These are phyloP conservation scores for Zaprionus ornatus DNA, from an alignment of 1,140 invertebrate genomes.

Conservation along the genomic window DNA sequence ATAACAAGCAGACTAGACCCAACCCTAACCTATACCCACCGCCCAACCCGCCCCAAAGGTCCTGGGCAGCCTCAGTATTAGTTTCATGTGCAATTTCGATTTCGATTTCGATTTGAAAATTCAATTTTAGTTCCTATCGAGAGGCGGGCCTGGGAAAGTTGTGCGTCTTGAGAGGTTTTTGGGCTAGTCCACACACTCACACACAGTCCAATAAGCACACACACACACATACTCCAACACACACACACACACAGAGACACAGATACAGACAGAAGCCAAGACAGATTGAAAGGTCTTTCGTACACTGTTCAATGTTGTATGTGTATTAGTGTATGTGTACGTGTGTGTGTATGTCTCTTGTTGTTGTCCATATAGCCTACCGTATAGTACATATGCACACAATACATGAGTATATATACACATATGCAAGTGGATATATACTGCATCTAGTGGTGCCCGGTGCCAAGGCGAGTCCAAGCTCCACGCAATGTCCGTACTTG, in stretches of 20 bases:
- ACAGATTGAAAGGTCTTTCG: slow-evolving; percentile 29
- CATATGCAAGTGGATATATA: slow-evolving; percentile 4
- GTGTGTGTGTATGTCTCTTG: slow-evolving; percentile 13
- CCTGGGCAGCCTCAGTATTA: slow-evolving; percentile 3
- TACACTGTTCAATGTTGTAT: slow-evolving; percentile 74
- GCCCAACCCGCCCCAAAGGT: not conserved
- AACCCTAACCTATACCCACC: not conserved
- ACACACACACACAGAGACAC: slow-evolving; percentile 10
- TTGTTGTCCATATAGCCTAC: slow-evolving; percentile 7
- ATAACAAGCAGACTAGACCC: not conserved
- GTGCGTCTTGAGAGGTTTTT: slow-evolving; percentile 5
- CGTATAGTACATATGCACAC: not conserved
- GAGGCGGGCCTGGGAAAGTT: slow-evolving; percentile 1
- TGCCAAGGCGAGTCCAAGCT: slow-evolving; percentile 1
- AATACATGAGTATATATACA: not conserved
- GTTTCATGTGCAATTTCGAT: slow-evolving; percentile 2
- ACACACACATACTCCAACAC: slow-evolving; percentile 1
- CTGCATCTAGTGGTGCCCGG: slow-evolving; percentile 2
- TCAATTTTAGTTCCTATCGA: slow-evolving; percentile 3
- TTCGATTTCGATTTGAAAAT: not conserved
- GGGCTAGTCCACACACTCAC: slow-evolving; percentile 1
- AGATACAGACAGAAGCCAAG: slow-evolving; percentile 12
- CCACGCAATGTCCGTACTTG: not conserved
- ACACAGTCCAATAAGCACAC: not conserved
- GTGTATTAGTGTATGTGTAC: slow-evolving; percentile 64